Base-by-base conservation (phyloP, 2,113 vertebrate species). In the Sceloporus undulatus region DNA sequence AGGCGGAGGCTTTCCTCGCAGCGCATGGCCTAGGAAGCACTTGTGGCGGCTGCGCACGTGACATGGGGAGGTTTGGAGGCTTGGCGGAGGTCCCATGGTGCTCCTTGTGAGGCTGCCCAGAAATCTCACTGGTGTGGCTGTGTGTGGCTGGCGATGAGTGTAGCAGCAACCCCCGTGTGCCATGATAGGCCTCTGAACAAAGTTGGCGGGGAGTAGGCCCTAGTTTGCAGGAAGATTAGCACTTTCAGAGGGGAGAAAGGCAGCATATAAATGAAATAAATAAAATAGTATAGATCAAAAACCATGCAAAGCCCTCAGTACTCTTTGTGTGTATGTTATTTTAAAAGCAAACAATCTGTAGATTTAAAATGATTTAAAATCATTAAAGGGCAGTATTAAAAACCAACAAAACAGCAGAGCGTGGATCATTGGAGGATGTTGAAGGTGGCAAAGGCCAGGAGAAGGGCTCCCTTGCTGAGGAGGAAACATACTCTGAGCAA, bases 11-110 rank as follows among this genome's bases (percentile, higher is more conserved):
- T 83, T 29, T 1, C 79, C 84, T 91, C 85, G 89, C 92, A 21
- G 62, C 52, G 94, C 93, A 94, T 91, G 87, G 95, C 79, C 6
- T 34, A 0, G 90, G 0, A 91, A 6, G 91, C n/a, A 2, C 66
- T n/a, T 71, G 66, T 18, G 1, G 40, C 5, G 74, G 59, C 9
- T 8, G 48, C 0, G 73, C 59, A 25, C 0, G 19, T 65, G 79
- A 81, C 0, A 23, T 4, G 5, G 66, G 81, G 8, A 74, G 68
- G 3, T 9, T 25, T 18, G 27, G 29, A 0, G 42, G 1, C 0
- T 0, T 3, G 9, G 29, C 34, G 59, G 59, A 48, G 48, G 59
- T 18, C 59, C 18, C 19, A 14, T 82, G 40, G 0, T 0, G 62
- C 40, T 21, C 5, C 19, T 62, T 6, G 23, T 48, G 48, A 48